Base-by-base conservation (phyloP, 1,140 invertebrate genomes). In the Leptinotarsa texana region DNA sequence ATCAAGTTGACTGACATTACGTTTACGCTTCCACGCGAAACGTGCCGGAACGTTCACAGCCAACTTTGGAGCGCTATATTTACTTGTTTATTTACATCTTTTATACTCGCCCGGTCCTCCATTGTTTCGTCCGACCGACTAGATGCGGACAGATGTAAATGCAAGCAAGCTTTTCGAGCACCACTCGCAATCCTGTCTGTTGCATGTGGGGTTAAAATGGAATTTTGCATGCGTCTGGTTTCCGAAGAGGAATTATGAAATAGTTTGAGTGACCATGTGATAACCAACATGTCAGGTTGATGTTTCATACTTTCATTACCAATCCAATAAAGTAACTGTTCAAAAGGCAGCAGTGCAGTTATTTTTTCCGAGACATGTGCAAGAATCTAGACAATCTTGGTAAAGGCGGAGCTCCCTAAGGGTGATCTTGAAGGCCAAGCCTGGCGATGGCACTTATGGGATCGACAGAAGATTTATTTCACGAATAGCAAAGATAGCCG, bases 1-100 rank as follows among this genome's bases (percentile, higher is more conserved):
- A 42, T 67, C 65, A 67, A 42, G 21, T 17, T 67, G 65, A 67
- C 65, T 67, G 65, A 67, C 65, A 42, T 67, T 42, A 42, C 65
- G 63, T 65, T 57, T 57, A 57, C 51, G 51, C 51, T 57, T 57
- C 51, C 51, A 57, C 51, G 51, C 51, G 51, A 57, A 57, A 57
- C 51, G 51, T 57, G 51, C 51, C n/a, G 51, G 51, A 57, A 57
- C 51, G 51, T 57, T 57, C n/a, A 57, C 51, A 57, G 15, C 63
- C 63, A 24, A 65, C 63, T 33, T 67, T 17, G 63, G 65, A 17
- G 15, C 22, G 65, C 65, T 11, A 42, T 42, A 42, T 42, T 42
- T 24, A 42, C 65, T 67, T 27, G 65, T 42, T 24, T 67, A 24
- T 27, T 22, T 24, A 33, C 42, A 67, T 42, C 18, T 42, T 67